These are phyloP conservation scores for Osmerus mordax DNA, from an alignment of 2,113 vertebrate species.

Conservation along the genomic window DNA sequence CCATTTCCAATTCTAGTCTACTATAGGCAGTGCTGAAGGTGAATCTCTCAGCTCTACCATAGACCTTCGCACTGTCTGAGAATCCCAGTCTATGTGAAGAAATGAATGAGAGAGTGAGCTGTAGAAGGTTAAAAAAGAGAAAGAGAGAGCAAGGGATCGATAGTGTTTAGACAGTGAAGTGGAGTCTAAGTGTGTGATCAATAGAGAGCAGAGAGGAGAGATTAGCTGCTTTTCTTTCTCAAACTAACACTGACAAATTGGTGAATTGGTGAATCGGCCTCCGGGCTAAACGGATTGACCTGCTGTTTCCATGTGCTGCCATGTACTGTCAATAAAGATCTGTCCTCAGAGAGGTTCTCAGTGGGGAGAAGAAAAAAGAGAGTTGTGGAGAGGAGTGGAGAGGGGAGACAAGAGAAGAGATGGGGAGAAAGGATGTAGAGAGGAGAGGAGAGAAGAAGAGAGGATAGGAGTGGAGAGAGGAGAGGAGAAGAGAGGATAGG, in stretches of 20 bases:
- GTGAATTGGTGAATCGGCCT: conserved; percentile 76
- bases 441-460: conserved; percentile 3
- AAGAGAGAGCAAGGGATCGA: conserved; percentile 56
- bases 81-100: neutral
- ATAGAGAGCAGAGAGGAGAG: conserved; percentile 74
- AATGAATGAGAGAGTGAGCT: conserved; percentile 54
- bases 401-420: conserved; percentile 20
- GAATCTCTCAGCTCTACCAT: no score
- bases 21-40: no score
- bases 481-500: conserved; percentile 17
- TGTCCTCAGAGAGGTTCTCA: conserved; percentile 63
- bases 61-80: no score
- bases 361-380: conserved; percentile 50
- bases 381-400: conserved; percentile 5
- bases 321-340: conserved; percentile 75
- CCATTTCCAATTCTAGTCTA: no score
- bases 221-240: conserved; percentile 77
- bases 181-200: conserved; percentile 76
- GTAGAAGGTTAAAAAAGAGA: conserved; percentile 5
- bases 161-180: conserved; percentile 77
- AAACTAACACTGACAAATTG: conserved; percentile 77
- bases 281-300: conserved; percentile 76
- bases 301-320: conserved; percentile 72
- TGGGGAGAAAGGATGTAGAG: conserved; percentile 20
- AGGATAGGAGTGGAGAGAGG: neutral